Evolutionary conservation across 2,797 vertebrate genomes (phyloP), one percentile per base, ranked within the genome.

Genomic region (Acrocephalus scirpaceus): DNA sequence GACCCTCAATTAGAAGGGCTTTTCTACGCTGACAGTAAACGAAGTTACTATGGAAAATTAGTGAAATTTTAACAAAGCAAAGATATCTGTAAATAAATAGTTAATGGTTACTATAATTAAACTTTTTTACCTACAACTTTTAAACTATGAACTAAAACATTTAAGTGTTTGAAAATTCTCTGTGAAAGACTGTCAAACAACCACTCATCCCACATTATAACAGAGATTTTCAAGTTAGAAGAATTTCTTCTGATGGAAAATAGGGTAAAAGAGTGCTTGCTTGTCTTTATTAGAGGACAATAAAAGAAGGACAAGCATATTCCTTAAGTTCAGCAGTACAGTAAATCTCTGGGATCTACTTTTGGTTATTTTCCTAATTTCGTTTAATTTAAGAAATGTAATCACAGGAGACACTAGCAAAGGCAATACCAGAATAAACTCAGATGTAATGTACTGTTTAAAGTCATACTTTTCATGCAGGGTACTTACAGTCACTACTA

Each of bases 151-250:
- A 83, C 19, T 75, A 93, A 96, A 85, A 77, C 93, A 44, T 54
- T 85, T 40, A 78, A 48, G 54, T 81, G 87, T 88, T 96, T 96
- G 81, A 73, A 95, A 96, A 93, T 86, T 83, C 47, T 93, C n/a
- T 66, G 65, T 34, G 10, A 78, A 13, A 78, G n/a, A 47, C 50
- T 91, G 54, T 74, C 78, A 76, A 75, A 72, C 13, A 82, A 71
- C 36, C 15, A 90, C 18, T 94, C 64, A 93, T 54, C 54, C 36
- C 17, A 77, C 30, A 64, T 51, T 69, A 83, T 40, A 40, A 5
- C 17, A 86, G 67, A 84, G n/a, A 53, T 86, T 69, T 94, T 85
- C 62, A 94, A 80, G 42, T 48, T 73, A 62, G 32, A 91, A 61
- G 32, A 66, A 64, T 92, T 76, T 94, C 30, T 83, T 62, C n/a